Evolutionary conservation across 2,797 vertebrate genomes (phyloP).

Genomic region (Sparus aurata): DNA sequence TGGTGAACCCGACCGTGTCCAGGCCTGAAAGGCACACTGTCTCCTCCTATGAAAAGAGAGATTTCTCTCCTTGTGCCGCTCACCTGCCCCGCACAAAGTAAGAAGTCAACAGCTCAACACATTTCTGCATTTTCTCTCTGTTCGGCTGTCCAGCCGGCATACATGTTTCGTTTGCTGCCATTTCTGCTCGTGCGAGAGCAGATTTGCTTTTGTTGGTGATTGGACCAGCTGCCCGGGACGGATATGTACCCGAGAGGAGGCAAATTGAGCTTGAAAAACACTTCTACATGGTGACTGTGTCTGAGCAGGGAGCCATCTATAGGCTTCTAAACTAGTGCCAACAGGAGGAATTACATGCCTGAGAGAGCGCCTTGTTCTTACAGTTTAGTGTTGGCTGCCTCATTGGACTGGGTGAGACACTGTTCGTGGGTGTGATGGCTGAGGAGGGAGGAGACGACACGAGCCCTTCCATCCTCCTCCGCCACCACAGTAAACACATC

Average conservation of each 20-base stretch:
- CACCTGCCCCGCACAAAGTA: slow-evolving; percentile 44
- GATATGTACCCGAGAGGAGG: slow-evolving; percentile 25
- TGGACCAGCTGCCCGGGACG: slow-evolving; percentile 25
- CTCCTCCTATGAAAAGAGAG: slow-evolving; percentile 63
- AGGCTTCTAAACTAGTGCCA: slow-evolving; percentile 33
- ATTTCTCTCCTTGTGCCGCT: slow-evolving; percentile 56
- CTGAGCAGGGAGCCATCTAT: slow-evolving; percentile 26
- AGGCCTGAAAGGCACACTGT: slow-evolving; percentile 76
- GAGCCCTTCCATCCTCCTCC: slow-evolving; percentile 31
- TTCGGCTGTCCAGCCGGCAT: not conserved
- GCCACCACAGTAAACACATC: slow-evolving; percentile 43
- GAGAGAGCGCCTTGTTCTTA: slow-evolving; percentile 52
- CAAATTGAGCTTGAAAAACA: slow-evolving; percentile 55
- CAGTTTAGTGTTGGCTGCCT: slow-evolving; percentile 41
- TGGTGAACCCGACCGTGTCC: slow-evolving; percentile 70
- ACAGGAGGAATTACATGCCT: slow-evolving; percentile 45
- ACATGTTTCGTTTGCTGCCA: not conserved
- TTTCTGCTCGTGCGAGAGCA: not conserved
- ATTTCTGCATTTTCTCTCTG: not conserved
- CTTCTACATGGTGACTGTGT: slow-evolving; percentile 27
- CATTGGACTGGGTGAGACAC: slow-evolving; percentile 37
- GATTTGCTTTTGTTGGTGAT: not conserved
- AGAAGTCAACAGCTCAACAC: slow-evolving; percentile 29
- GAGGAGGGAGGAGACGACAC: slow-evolving; percentile 32
- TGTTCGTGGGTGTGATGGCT: slow-evolving; percentile 48